These are phyloP conservation scores for Phengaris alcon DNA, from an alignment of 2,888 invertebrate genomes.

Conservation along the genomic window DNA sequence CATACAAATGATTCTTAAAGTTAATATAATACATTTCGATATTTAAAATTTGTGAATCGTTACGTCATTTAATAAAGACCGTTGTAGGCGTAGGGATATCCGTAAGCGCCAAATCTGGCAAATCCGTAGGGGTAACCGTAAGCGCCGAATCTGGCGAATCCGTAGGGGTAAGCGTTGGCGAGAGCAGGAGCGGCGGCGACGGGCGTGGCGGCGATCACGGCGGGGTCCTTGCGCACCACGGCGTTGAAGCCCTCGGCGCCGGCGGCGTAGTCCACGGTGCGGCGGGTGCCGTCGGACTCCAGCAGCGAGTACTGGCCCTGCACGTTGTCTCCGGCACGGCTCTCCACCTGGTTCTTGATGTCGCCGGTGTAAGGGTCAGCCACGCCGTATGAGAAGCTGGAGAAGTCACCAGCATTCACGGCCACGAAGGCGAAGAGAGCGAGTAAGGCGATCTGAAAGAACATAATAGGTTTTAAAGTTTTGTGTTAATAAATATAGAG, in stretches of 20 bases:
- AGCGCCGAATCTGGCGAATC: conserved; percentile 39
- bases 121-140: conserved; percentile 41
- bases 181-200: conserved; percentile 44
- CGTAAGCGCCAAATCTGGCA: conserved; percentile 39
- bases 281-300: conserved; percentile 75
- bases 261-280: conserved; percentile 79
- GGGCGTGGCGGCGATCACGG: conserved; percentile 49
- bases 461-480: conserved; percentile 36
- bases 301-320: conserved; percentile 76
- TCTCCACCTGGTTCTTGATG: conserved; percentile 76
- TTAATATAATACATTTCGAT: neutral
- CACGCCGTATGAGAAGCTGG: conserved; percentile 77
- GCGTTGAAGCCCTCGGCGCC: conserved; percentile 78
- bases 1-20: neutral
- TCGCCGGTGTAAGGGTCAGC: conserved; percentile 79
- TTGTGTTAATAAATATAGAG: neutral
- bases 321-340: conserved; percentile 71
- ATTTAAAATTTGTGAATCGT: conserved; percentile 7
- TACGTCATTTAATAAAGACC: conserved; percentile 45
- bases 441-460: conserved; percentile 54
- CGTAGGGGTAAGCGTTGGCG: conserved; percentile 38
- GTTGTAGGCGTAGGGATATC: conserved; percentile 46
- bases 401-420: conserved; percentile 48
- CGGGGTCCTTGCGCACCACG: conserved; percentile 74
- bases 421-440: conserved; percentile 54